phyloP scores from a whole-genome alignment of 2,113 vertebrate genomes.

The Fregetta grallaria region DNA sequence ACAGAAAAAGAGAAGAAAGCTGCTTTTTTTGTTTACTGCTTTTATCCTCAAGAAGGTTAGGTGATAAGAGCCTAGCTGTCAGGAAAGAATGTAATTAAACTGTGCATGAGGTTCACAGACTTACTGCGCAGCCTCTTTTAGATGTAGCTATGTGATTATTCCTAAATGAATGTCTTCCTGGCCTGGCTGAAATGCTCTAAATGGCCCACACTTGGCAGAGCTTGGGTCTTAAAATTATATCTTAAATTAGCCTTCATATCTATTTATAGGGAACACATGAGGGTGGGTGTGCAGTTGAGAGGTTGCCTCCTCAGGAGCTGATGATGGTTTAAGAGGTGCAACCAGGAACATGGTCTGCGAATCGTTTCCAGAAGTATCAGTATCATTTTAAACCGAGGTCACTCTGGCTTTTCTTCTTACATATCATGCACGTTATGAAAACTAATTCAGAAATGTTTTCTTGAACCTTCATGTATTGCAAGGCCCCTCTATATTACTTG shows the following conservation, averaged over 20 bases:
- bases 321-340: not conserved
- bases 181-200: not conserved
- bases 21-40: not conserved
- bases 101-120: not conserved
- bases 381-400: not conserved
- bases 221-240: not conserved
- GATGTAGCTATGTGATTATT: not conserved
- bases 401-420: not conserved
- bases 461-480: not conserved
- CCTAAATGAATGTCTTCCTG: not conserved
- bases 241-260: not conserved
- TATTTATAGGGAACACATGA: not conserved
- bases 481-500: not conserved
- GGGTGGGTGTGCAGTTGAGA: not conserved
- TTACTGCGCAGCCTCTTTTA: not conserved
- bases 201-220: not conserved
- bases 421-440: not conserved
- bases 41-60: not conserved
- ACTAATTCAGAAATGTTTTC: not conserved
- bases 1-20: not conserved
- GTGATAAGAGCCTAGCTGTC: not conserved
- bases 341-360: not conserved
- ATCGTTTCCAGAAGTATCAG: not conserved
- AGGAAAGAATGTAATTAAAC: slow-evolving; percentile 26
- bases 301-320: not conserved